These are phyloP conservation scores for Hypercompe scribonia DNA, from an alignment of 2,888 invertebrate genomes.

Conservation along the genomic window DNA sequence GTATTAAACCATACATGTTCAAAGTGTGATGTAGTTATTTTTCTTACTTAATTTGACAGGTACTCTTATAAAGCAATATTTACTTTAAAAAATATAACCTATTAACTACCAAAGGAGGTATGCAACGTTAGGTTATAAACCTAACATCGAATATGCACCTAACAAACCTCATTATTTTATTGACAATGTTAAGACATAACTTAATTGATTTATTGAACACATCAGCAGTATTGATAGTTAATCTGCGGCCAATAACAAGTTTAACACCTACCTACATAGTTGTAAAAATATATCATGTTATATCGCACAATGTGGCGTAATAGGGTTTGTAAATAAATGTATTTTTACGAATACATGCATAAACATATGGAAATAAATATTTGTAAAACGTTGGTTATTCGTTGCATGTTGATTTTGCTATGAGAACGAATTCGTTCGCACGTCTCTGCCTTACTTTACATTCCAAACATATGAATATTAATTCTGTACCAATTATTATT, in stretches of 20 bases:
- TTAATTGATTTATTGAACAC: too few species aligned
- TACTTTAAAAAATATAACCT: too few species aligned
- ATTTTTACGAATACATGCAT: neutral
- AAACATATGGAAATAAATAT: conserved; percentile 1
- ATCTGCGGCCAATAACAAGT: neutral
- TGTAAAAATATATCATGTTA: neutral
- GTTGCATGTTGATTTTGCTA: conserved; percentile 10
- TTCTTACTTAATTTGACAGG: neutral
- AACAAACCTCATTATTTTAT: too few species aligned
- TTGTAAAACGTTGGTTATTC: neutral
- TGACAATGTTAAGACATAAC: too few species aligned
- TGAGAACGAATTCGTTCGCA: conserved; percentile 4
- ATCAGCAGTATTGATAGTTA: neutral
- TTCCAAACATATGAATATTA: neutral
- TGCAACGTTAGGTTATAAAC: too few species aligned
- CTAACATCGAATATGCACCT: too few species aligned
- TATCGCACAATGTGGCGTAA: neutral
- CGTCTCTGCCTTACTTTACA: conserved; percentile 1
- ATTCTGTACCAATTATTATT: neutral
- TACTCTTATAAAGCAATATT: neutral
- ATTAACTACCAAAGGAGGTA: too few species aligned
- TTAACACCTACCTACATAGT: neutral
- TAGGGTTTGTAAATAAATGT: neutral
- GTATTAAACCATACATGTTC: neutral
- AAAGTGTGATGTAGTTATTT: neutral